These are phyloP conservation scores for Nematopogon swammerdamellus DNA, from an alignment of 2,888 invertebrate species.

Conservation along the genomic window DNA sequence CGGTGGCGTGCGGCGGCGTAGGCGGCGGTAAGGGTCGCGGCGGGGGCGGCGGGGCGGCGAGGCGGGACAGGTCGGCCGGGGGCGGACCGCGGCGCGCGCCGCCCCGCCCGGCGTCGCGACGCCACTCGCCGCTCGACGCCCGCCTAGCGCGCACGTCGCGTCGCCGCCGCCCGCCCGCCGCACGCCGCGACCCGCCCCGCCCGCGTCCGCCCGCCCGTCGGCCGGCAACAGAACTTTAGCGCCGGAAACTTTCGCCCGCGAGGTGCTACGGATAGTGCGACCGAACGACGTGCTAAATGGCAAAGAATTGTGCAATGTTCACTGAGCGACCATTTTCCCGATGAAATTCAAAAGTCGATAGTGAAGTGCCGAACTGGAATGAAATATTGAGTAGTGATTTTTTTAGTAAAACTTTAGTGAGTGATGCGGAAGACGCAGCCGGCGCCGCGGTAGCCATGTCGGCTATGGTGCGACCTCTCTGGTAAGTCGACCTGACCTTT, in stretches of 20 bases:
- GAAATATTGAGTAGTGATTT: background rate
- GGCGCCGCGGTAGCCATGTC: slow-evolving; percentile 54
- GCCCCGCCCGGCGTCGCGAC: slow-evolving; percentile 9
- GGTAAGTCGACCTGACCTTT: slow-evolving; percentile 33
- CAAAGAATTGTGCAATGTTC: background rate
- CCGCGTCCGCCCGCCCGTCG: background rate
- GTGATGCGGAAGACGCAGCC: slow-evolving; percentile 39
- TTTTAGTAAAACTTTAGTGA: slow-evolving; percentile 21
- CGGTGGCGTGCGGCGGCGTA: slow-evolving; percentile 21
- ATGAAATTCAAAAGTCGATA: background rate
- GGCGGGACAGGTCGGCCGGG: slow-evolving; percentile 24
- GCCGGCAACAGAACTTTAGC: background rate
- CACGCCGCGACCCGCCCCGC: slow-evolving; percentile 26
- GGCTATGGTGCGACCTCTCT: slow-evolving; percentile 52
- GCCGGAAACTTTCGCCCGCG: background rate
- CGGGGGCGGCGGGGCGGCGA: slow-evolving; percentile 9
- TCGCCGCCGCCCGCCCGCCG: slow-evolving; percentile 15
- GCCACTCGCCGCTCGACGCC: slow-evolving; percentile 16
- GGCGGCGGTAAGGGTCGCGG: slow-evolving; percentile 10
- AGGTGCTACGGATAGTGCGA: too few species aligned
- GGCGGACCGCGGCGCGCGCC: slow-evolving; percentile 20
- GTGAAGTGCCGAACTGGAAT: slow-evolving; percentile 1
- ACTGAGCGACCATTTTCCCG: background rate
- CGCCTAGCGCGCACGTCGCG: slow-evolving; percentile 22
- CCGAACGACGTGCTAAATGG: too few species aligned